Percentiles rank a stretch among this genome's conserved stretches.
Conservation (phyloP, 2,888 invertebrate genomes). For the Himalopsyche japonica region DNA sequence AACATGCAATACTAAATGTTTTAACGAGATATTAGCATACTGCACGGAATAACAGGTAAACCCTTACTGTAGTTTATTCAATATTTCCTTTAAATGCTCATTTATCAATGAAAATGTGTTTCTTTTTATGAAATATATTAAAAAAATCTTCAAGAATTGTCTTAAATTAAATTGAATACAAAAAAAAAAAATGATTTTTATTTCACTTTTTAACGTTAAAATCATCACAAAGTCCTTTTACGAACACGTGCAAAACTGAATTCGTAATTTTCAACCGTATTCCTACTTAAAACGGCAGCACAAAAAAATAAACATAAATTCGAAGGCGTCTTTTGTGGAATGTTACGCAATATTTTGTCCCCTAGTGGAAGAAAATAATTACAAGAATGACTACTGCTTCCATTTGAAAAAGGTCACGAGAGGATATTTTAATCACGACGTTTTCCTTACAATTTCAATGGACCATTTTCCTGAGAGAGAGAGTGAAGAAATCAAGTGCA, state of each 20-base stretch:
- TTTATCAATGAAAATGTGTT: no score
- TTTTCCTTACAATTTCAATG: slow-evolving; percentile 32
- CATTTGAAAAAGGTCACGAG: slow-evolving; percentile 8
- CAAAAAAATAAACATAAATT: background rate
- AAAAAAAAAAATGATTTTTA: no score
- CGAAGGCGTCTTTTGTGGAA: background rate
- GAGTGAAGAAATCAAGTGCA: slow-evolving; percentile 27
- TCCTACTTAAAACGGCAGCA: background rate
- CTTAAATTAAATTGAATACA: no score
- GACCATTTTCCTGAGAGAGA: slow-evolving; percentile 10
- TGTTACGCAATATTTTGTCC: slow-evolving; percentile 2
- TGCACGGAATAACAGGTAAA: no score
- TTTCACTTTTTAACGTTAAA: no score
- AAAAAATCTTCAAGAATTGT: no score
- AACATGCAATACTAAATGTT: no score
- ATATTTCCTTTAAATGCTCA: no score
- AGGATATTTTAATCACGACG: slow-evolving; percentile 36
- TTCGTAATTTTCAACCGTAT: background rate
- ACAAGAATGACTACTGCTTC: slow-evolving; percentile 18
- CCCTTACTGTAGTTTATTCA: no score
- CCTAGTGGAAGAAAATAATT: slow-evolving; percentile 21
- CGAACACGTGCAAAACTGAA: background rate
- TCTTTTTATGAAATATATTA: no score
- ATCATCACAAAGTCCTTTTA: no score
- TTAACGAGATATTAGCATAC: no score